A percentile compares a stretch with the other conserved stretches of the same genome.
Evolutionary conservation across 2,113 vertebrate genomes (phyloP).

Genomic region (Archocentrus centrarchus): DNA sequence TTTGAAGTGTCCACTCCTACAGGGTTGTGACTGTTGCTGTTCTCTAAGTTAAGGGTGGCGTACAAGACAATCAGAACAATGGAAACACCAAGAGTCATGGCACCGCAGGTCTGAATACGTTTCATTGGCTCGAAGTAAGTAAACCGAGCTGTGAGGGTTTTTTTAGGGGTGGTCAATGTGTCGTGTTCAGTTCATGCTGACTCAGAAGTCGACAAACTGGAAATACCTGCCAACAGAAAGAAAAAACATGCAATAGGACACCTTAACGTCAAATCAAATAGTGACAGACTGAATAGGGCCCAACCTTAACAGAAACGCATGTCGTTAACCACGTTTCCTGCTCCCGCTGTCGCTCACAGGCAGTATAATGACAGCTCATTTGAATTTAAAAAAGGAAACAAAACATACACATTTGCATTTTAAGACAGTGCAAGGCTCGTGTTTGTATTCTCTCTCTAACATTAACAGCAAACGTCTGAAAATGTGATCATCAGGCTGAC

Average conservation of each 20-base stretch:
- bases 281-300: neutral
- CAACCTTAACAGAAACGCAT: too few relatives aligned
- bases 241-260: neutral
- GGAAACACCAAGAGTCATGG: slow-evolving; percentile 41
- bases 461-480: neutral
- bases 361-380: neutral
- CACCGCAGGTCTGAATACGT: neutral
- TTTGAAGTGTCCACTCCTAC: neutral
- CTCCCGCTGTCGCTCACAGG: too few relatives aligned
- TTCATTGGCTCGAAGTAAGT: slow-evolving; percentile 47
- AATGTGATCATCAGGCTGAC: neutral
- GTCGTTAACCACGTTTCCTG: neutral
- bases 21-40: neutral
- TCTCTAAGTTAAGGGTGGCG: slow-evolving; percentile 30
- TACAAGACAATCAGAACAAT: slow-evolving; percentile 65
- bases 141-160: neutral
- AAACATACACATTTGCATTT: neutral
- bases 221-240: slow-evolving; percentile 16
- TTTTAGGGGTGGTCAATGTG: neutral
- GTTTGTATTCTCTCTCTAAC: neutral
- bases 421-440: too few relatives aligned
- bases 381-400: neutral
- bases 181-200: slow-evolving; percentile 15
- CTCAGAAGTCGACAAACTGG: neutral
- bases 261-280: neutral